Base-by-base conservation (phyloP, 2,888 invertebrate genomes). In the Stictocephala bisonia region DNA sequence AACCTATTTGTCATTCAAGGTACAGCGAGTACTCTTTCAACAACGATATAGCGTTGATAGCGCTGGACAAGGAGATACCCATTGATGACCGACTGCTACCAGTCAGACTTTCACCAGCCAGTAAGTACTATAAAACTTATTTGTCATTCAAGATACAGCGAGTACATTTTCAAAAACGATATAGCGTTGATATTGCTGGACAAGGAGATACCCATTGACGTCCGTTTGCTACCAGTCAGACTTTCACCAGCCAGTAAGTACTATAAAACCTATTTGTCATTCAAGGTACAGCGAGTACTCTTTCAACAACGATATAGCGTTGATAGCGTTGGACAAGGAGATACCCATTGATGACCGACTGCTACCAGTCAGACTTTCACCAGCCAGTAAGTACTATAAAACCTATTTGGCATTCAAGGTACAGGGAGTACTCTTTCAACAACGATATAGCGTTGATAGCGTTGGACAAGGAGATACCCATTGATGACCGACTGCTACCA, bases 291-390 rank as follows among this genome's bases (percentile, higher is more conserved):
- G 73, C 20, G 73, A 73, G 26, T 51, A 68, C 27, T 27, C 89
- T 75, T 95, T 92, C 81, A 92, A 95, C 83, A 94, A 94, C 81
- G 95, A 95, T 80, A 93, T 95, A 74, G 94, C 94, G 0, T 84
- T 95, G 41, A 82, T 96, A 6, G 89, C 88, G 80, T 82, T 95
- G 74, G 88, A 89, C 73, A 84, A 88, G 69, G 83, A 85, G 11
- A 86, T 92, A 0, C 83, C 85, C 58, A 86, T 91, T 74, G 82
- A 83, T 41, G 83, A 70, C 1, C 75, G 77, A 72, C 76, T 94
- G 73, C 87, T 90, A 68, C 95, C 95, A 0, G 94, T 92, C 1
- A 95, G 95, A 81, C 84, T 96, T 78, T 92, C 95, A 0, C 85
- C 87, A 0, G 79, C 83, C 72, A 88, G 90, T 75, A 83, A 86